Base-by-base conservation (phyloP, 2,113 vertebrate species). In the Varanus salvator region DNA sequence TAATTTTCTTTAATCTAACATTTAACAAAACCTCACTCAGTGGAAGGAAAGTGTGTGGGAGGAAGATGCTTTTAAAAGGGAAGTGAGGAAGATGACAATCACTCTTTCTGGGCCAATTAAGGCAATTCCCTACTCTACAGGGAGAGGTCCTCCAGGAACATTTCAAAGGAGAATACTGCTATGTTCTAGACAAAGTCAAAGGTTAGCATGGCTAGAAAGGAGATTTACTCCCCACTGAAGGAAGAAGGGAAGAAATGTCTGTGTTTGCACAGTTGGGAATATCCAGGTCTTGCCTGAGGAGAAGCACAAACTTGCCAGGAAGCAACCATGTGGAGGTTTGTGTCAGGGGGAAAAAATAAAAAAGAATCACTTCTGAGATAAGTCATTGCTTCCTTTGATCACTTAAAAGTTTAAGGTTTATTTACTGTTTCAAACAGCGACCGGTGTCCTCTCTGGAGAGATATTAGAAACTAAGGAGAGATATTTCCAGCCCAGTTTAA, bases 211-310 rank as follows among this genome's bases (percentile, higher is more conserved):
- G 89, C 92, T 96, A 93, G 92, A 94, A 96, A 94, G 93, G 89
- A 92, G 94, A 95, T 93, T 84, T 94, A 88, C 87, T 96, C 93
- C 96, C 92, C 92, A 80, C 89, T 90, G 92, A 96, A 87, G 91
- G 87, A 95, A 83, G 54, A 84, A 89, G 89, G 89, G 94, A 92
- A 95, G 89, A 95, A 97, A 93, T 87, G 92, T 78, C 95, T 93
- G 85, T 90, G 88, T 90, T 96, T 89, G 95, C 91, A 90, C 94
- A 95, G 91, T 92, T 91, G 96, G 93, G 95, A 96, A 95, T 96
- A 93, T 84, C 90, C 81, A 89, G 94, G 94, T 96, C 94, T 96
- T 97, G 96, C 96, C 95, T 94, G 96, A 96, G 96, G 96, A 96
- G 87, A 95, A 94, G 92, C 93, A 89, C 93, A 92, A 96, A 96